Conservation (phyloP, 2,113 vertebrate species). For the Charadrius vociferus region DNA sequence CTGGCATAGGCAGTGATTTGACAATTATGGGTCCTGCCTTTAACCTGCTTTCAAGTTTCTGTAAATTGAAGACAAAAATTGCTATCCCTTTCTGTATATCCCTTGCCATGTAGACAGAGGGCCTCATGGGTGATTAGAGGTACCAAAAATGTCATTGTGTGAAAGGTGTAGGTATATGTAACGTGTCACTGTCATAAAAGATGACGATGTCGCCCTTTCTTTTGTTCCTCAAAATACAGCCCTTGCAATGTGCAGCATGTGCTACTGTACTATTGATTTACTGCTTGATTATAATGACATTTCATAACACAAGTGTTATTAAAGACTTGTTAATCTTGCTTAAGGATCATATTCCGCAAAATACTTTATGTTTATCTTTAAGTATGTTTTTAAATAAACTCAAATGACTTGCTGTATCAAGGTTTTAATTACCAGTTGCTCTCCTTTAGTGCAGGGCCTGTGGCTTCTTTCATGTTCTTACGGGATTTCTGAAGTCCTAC, state of each 20-base stretch:
- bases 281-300: slow-evolving; percentile 45
- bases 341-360: slow-evolving; percentile 30
- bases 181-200: background rate
- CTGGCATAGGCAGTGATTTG: background rate
- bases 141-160: background rate
- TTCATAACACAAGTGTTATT: slow-evolving; percentile 52
- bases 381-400: slow-evolving; percentile 37
- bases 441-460: background rate
- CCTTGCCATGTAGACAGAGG: background rate
- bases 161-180: background rate
- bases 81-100: background rate
- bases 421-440: slow-evolving; percentile 19
- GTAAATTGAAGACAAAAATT: background rate
- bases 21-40: background rate
- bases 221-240: background rate
- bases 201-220: background rate
- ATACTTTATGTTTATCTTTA: slow-evolving; percentile 34
- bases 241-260: background rate
- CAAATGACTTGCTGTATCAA: background rate
- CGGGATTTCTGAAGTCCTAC: background rate
- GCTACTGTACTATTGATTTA: slow-evolving; percentile 44
- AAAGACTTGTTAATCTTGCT: slow-evolving; percentile 50
- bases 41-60: background rate
- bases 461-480: background rate
- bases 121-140: background rate